Base-by-base conservation (phyloP, 2,797 vertebrate genomes). In the Lateolabrax maculatus region DNA sequence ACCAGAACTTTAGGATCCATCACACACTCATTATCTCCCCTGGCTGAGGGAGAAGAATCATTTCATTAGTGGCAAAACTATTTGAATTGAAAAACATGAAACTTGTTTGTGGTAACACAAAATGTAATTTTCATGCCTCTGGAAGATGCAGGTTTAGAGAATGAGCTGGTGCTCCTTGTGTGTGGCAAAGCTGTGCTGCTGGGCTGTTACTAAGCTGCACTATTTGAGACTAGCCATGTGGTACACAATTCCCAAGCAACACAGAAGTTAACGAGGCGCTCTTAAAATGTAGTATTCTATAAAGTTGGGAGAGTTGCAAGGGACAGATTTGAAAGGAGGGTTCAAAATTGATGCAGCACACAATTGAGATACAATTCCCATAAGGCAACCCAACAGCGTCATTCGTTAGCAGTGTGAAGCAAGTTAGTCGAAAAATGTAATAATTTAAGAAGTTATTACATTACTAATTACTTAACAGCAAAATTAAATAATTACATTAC, bases 41-140 rank as follows among this genome's bases (percentile, higher is more conserved):
- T 49, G 55, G 46, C 57, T 44, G 21, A 81, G 37, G 44, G 37
- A 67, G 41, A 60, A 27, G 0, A 71, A 69, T 52, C 44, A 1
- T 70, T 75, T 55, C 23, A 37, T 71, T 70, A n/a, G 34, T n/a
- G 39, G 37, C 41, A 46, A 61, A 66, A 48, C 34, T 7, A 49
- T 49, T 61, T 48, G 2, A 51, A 69, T 9, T 57, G 53, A 56
- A 73, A 79, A 48, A 75, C 21, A 61, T 21, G 4, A 29, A 61
- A 60, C 27, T 27, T 63, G 67, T 63, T 29, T 65, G 37, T 43
- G 6, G 34, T 64, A 5, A 29, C 5, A 31, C 9, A 53, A 65
- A 62, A 64, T 52, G 25, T 29, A 6, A 29, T 25, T 70, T 3
- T 49, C 25, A 2, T 43, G 55, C 31, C 36, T 71, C 5, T 15